These are phyloP conservation scores for Anguilla marmorata DNA, from an alignment of 2,797 vertebrate species.

Conservation along the genomic window DNA sequence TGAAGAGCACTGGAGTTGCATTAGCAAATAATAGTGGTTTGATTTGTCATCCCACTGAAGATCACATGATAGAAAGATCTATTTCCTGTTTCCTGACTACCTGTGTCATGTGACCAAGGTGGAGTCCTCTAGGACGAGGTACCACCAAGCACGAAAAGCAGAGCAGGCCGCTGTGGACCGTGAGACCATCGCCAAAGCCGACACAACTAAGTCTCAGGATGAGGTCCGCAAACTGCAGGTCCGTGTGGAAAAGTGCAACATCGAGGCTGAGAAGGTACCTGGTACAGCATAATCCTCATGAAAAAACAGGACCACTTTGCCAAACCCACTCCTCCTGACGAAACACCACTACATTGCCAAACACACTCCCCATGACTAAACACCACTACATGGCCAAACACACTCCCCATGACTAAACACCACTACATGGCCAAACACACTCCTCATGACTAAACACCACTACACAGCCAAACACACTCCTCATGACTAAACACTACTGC, in stretches of 20 bases:
- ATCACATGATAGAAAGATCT: too few species aligned
- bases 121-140: slow-evolving; percentile 85
- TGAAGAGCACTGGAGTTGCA: too few species aligned
- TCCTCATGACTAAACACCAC: too few species aligned
- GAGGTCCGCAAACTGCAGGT: slow-evolving; percentile 87
- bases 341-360: neutral
- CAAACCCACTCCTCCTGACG: neutral
- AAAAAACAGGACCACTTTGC: neutral
- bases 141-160: slow-evolving; percentile 85
- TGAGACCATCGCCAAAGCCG: slow-evolving; percentile 90
- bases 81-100: too few species aligned
- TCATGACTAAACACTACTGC: too few species aligned
- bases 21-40: too few species aligned
- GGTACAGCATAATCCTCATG: neutral
- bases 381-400: neutral
- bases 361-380: neutral
- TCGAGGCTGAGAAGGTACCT: slow-evolving; percentile 85
- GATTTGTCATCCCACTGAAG: too few species aligned
- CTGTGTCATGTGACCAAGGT: slow-evolving; percentile 61
- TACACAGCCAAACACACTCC: too few species aligned
- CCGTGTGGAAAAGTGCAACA: slow-evolving; percentile 82
- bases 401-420: too few species aligned
- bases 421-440: too few species aligned
- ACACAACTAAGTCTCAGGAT: slow-evolving; percentile 87
- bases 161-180: slow-evolving; percentile 85